phyloP scores from a whole-genome alignment of 2,113 vertebrate genomes.

The Neogobius melanostomus region DNA sequence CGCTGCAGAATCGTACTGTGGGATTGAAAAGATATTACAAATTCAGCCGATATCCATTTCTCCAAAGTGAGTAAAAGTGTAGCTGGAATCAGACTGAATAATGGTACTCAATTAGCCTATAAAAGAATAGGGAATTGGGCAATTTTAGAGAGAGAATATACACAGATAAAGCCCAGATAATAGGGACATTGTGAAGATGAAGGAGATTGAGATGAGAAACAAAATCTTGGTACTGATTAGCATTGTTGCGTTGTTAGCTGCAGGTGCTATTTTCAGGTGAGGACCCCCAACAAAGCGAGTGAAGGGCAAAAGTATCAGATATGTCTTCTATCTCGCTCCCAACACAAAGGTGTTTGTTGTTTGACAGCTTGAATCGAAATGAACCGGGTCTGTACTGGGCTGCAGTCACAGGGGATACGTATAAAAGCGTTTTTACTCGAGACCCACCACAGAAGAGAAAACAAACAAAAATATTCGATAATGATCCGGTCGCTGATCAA shows the following conservation, averaged over 20 bases:
- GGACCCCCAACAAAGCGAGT: slow-evolving; percentile 3
- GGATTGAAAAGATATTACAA: slow-evolving; percentile 36
- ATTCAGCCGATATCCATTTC: slow-evolving; percentile 37
- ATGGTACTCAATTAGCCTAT: slow-evolving; percentile 43
- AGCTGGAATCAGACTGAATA: slow-evolving; percentile 28
- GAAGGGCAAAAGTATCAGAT: slow-evolving; percentile 12
- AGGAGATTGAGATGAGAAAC: slow-evolving; percentile 1
- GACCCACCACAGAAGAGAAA: background rate
- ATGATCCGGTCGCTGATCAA: slow-evolving; percentile 20
- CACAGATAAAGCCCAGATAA: slow-evolving; percentile 1
- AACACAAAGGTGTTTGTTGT: slow-evolving; percentile 8
- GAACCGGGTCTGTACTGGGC: slow-evolving; percentile 3
- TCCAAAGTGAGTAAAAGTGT: slow-evolving; percentile 26
- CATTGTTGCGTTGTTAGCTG: slow-evolving; percentile 25
- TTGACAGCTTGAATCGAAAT: slow-evolving; percentile 21
- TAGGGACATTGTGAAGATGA: slow-evolving; percentile 4
- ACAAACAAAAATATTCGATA: slow-evolving; percentile 1
- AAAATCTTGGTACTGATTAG: background rate
- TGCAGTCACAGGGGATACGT: slow-evolving; percentile 33
- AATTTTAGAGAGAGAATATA: slow-evolving; percentile 25
- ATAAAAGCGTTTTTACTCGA: slow-evolving; percentile 30
- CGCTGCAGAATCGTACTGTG: slow-evolving; percentile 4
- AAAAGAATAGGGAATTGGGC: slow-evolving; percentile 21
- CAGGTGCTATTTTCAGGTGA: background rate
- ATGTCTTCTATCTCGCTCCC: background rate